Conservation (phyloP, 1,140 invertebrate genomes). For the Orius insidiosus region DNA sequence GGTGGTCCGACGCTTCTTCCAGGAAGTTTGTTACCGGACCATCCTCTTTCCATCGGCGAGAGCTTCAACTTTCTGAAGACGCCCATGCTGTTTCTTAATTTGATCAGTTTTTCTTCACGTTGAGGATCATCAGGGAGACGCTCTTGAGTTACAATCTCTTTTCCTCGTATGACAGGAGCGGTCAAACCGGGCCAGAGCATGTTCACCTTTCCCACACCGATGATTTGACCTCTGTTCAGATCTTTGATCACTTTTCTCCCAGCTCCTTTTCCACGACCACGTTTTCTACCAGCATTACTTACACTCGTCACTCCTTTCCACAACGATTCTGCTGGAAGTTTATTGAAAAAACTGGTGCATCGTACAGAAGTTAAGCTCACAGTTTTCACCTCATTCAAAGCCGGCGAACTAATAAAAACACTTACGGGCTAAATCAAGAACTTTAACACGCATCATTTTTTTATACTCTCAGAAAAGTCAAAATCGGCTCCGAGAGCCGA, state of each 20-base stretch:
- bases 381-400: no score
- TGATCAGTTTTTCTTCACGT: constrained; percentile 45
- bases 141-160: constrained; percentile 50
- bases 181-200: constrained; percentile 87
- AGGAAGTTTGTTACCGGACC: constrained; percentile 62
- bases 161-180: constrained; percentile 58
- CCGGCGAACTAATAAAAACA: no score
- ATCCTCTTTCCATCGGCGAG: constrained; percentile 71
- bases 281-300: constrained; percentile 86
- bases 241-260: constrained; percentile 56
- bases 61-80: constrained; percentile 39
- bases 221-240: constrained; percentile 76
- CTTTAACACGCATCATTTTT: no score
- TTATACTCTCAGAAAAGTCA: no score
- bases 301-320: constrained; percentile 92
- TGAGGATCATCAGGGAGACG: constrained; percentile 52
- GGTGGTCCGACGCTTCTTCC: constrained; percentile 76
- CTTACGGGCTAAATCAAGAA: no score
- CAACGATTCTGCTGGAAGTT: constrained; percentile 48
- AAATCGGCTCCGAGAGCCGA: no score
- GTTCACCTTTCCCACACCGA: constrained; percentile 64
- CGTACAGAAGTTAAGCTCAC: not conserved
- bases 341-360: constrained; percentile 13
- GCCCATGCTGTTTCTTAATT: constrained; percentile 54
- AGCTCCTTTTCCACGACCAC: constrained; percentile 75